phyloP scores from a whole-genome alignment of 2,888 invertebrate species.

The Hofmannophila pseudospretella region DNA sequence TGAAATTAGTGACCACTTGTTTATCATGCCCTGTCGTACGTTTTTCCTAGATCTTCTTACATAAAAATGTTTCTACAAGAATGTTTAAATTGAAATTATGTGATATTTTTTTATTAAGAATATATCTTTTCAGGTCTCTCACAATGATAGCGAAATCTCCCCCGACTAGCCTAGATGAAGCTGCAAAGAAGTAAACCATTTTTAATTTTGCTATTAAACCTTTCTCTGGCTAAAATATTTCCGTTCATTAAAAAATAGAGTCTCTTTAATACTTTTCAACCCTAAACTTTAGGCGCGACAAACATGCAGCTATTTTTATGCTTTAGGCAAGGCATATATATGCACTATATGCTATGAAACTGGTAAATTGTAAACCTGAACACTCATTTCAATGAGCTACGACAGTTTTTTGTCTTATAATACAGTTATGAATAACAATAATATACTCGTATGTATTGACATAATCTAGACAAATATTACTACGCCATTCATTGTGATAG shows the following conservation, averaged over 20 bases:
- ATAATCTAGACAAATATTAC: conserved; percentile 24
- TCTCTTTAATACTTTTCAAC: too few relatives aligned
- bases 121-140: conserved; percentile 58
- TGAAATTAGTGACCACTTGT: too few relatives aligned
- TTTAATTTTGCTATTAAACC: conserved; percentile 10
- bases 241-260: conserved; percentile 16
- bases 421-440: too few relatives aligned
- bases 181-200: conserved; percentile 47
- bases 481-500: conserved; percentile 29
- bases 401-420: too few relatives aligned
- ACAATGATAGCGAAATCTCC: conserved; percentile 66
- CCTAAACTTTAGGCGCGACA: conserved; percentile 3
- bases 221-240: too few relatives aligned
- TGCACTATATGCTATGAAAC: too few relatives aligned
- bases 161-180: conserved; percentile 55
- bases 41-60: too few relatives aligned
- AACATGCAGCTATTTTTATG: conserved; percentile 10
- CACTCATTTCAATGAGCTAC: too few relatives aligned
- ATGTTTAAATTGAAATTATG: background rate
- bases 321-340: conserved; percentile 10
- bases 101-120: background rate
- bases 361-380: too few relatives aligned
- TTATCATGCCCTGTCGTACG: too few relatives aligned
- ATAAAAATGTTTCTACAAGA: background rate
- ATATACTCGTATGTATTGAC: too few relatives aligned